These are phyloP conservation scores for roundworm (Caenorhabditis elegans) DNA, from an alignment of 1,140 invertebrate species.

Conservation along the genomic window DNA sequence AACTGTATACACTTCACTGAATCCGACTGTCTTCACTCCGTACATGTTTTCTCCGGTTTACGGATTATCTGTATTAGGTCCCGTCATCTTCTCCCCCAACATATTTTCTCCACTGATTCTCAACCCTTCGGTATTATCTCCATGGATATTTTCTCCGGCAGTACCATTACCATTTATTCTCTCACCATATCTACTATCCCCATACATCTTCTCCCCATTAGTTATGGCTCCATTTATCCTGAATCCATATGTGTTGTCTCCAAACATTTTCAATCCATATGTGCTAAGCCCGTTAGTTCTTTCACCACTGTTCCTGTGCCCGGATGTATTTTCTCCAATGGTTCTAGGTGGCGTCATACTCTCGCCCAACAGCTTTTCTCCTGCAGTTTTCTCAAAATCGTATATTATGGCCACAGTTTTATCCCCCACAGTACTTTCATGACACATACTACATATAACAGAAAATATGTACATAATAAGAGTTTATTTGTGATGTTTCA, in stretches of 20 bases:
- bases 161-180: constrained; percentile 49
- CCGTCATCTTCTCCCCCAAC: constrained; percentile 52
- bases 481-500: too few species aligned
- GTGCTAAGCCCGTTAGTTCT: constrained; percentile 54
- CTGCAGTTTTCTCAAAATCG: constrained; percentile 60
- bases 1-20: constrained; percentile 9
- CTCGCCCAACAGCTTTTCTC: constrained; percentile 53
- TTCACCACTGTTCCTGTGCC: constrained; percentile 50
- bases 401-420: constrained; percentile 57
- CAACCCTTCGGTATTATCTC: constrained; percentile 53
- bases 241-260: constrained; percentile 56
- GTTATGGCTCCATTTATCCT: constrained; percentile 64
- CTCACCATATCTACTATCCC: constrained; percentile 46
- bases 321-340: constrained; percentile 41
- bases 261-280: constrained; percentile 61
- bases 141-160: constrained; percentile 47
- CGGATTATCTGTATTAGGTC: constrained; percentile 50
- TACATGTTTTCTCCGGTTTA: constrained; percentile 62
- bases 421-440: constrained; percentile 59
- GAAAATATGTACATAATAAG: too few species aligned
- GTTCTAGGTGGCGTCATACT: constrained; percentile 45
- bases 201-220: constrained; percentile 51
- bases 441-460: too few species aligned
- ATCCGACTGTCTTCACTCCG: constrained; percentile 56
- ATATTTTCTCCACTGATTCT: constrained; percentile 60